Percentiles rank a stretch among this genome's conserved stretches.
These are phyloP conservation scores for Arctocebus calabarensis DNA, from an alignment of 2,797 vertebrate species.

Conservation along the genomic window DNA sequence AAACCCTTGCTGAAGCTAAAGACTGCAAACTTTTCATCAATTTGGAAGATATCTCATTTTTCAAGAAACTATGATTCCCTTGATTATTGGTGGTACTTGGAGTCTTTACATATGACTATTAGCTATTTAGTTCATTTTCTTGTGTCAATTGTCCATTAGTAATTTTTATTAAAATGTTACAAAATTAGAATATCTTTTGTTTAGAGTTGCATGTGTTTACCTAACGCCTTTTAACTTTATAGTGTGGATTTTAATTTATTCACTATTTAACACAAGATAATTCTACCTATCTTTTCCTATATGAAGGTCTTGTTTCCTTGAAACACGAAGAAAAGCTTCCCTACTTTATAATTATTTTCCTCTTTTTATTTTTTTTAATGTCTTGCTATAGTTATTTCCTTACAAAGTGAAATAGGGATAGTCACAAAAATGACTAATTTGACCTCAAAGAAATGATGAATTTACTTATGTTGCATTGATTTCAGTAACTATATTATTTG, in stretches of 20 bases:
- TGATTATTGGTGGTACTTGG: neutral
- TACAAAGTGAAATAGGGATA: neutral
- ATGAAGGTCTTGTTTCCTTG: neutral
- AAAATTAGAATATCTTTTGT: neutral
- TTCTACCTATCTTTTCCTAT: neutral
- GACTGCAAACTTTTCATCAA: neutral
- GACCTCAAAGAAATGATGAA: neutral
- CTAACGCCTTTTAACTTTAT: neutral
- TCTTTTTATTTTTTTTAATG: neutral
- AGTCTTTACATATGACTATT: neutral
- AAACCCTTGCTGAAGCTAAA: constrained; percentile 2
- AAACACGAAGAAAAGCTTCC: neutral
- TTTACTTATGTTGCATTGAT: neutral
- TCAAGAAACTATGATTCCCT: neutral
- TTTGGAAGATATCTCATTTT: neutral
- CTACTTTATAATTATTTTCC: neutral
- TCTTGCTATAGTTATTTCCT: neutral
- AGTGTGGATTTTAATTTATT: constrained; percentile 15
- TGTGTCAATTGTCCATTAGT: neutral
- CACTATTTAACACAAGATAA: neutral
- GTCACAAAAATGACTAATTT: neutral
- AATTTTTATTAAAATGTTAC: constrained; percentile 35
- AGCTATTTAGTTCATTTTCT: constrained; percentile 36
- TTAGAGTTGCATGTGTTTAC: neutral
- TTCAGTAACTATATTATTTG: neutral